These are phyloP conservation scores for Aculops lycopersici DNA, from an alignment of 1,140 invertebrate genomes.

Conservation along the genomic window DNA sequence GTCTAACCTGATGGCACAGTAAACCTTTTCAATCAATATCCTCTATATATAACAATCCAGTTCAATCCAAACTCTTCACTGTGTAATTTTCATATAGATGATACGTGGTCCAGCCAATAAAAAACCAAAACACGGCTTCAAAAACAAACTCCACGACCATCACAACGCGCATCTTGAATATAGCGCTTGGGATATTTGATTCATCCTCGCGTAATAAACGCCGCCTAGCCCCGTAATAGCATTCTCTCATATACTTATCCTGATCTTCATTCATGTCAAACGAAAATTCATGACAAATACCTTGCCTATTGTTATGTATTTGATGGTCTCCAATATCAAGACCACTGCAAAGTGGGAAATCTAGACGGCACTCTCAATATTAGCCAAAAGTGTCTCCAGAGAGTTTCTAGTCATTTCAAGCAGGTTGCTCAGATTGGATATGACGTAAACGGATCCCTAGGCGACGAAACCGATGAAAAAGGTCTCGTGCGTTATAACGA, in stretches of 20 bases:
- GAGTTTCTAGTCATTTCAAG: too few relatives aligned
- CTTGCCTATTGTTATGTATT: too few relatives aligned
- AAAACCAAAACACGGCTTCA: background rate
- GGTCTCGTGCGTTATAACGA: too few relatives aligned
- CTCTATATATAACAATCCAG: too few relatives aligned
- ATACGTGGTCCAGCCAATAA: background rate
- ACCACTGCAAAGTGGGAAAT: too few relatives aligned
- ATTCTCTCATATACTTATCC: conserved; percentile 29
- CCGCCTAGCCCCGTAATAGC: conserved; percentile 28
- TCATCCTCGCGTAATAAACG: conserved; percentile 45
- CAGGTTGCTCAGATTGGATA: too few relatives aligned
- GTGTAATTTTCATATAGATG: background rate
- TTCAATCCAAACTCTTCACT: too few relatives aligned
- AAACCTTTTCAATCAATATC: background rate
- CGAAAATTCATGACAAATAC: conserved; percentile 24
- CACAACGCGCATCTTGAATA: background rate
- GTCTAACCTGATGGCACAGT: background rate
- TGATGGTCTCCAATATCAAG: too few relatives aligned
- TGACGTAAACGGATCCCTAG: too few relatives aligned
- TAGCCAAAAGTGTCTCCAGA: too few relatives aligned
- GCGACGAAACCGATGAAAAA: too few relatives aligned
- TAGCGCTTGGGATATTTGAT: conserved; percentile 18
- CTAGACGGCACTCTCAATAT: too few relatives aligned
- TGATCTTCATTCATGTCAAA: conserved; percentile 34
- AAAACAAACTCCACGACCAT: background rate